Evolutionary conservation across 92 coral and sea anemone genomes (phyloP).

Genomic region (Scolanthus callimorphus): DNA sequence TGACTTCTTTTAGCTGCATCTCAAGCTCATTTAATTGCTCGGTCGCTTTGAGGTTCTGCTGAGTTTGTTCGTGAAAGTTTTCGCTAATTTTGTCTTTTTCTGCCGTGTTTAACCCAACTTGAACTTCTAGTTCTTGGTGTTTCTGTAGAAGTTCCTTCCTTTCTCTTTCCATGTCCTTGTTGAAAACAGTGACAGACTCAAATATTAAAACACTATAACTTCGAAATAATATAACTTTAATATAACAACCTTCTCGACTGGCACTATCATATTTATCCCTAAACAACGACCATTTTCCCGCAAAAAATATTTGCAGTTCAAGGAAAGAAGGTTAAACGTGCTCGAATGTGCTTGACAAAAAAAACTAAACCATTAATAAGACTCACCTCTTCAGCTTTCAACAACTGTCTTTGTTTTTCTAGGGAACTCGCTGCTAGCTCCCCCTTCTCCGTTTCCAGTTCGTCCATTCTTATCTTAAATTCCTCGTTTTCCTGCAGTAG

Average conservation of each 20-base stretch:
- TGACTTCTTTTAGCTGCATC: constrained; percentile 35
- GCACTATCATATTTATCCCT: too few species aligned
- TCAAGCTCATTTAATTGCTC: constrained; percentile 32
- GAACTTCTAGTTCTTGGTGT: constrained; percentile 37
- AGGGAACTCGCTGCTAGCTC: constrained; percentile 49
- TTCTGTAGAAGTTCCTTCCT: constrained; percentile 33
- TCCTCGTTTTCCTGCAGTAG: constrained; percentile 62
- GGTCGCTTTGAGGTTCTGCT: constrained; percentile 12
- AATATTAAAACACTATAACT: too few species aligned
- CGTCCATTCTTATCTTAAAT: constrained; percentile 68
- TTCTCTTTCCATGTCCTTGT: too few species aligned
- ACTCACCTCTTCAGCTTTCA: constrained; percentile 65
- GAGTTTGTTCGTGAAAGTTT: constrained; percentile 33
- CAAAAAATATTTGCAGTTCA: too few species aligned
- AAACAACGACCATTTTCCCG: too few species aligned
- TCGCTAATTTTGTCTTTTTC: constrained; percentile 53
- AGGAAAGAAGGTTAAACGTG: too few species aligned
- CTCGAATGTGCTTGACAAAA: too few species aligned
- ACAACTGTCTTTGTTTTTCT: constrained; percentile 51
- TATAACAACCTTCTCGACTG: too few species aligned
- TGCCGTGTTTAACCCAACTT: constrained; percentile 6
- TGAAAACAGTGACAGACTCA: too few species aligned
- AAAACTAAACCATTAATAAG: too few species aligned
- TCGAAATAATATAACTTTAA: too few species aligned
- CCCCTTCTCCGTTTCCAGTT: constrained; percentile 59